phyloP scores from a whole-genome alignment of 2,113 vertebrate genomes.

The Xiphophorus couchianus region DNA sequence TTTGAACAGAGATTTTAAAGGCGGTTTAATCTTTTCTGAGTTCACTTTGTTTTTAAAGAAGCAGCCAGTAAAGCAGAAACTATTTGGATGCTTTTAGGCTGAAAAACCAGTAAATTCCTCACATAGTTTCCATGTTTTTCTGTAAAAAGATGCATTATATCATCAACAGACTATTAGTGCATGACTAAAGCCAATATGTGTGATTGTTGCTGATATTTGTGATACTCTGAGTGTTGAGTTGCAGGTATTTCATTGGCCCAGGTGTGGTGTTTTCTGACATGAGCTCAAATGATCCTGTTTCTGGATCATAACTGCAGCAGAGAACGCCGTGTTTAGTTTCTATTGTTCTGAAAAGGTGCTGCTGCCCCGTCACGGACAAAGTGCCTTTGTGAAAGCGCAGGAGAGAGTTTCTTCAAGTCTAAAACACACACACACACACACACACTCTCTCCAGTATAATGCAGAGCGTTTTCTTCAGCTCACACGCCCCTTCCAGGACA shows the following conservation, averaged over 20 bases:
- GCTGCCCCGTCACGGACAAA: conserved; percentile 56
- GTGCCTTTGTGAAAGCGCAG: conserved; percentile 59
- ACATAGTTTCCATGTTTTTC: not conserved
- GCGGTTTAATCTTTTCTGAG: not conserved
- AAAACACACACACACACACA: conserved; percentile 11
- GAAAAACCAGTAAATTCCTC: not conserved
- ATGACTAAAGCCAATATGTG: not conserved
- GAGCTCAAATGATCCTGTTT: not conserved
- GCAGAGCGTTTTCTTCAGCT: not conserved
- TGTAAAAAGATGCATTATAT: not conserved
- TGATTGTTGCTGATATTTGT: not conserved
- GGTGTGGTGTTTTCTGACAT: conserved; percentile 1
- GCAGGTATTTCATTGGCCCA: not conserved
- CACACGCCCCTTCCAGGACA: conserved; percentile 55
- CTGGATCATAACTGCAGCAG: conserved; percentile 36
- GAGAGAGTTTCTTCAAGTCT: conserved; percentile 51
- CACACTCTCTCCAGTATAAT: not conserved
- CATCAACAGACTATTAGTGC: not conserved
- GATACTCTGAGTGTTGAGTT: conserved; percentile 6
- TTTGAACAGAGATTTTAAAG: not conserved
- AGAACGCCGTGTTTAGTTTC: conserved; percentile 47
- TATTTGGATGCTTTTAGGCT: no score
- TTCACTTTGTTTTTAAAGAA: no score
- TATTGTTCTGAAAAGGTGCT: conserved; percentile 65
- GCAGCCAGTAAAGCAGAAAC: not conserved